Evolutionary conservation across 2,797 vertebrate genomes (phyloP).

Genomic region (Chaenodraco wilsoni): DNA sequence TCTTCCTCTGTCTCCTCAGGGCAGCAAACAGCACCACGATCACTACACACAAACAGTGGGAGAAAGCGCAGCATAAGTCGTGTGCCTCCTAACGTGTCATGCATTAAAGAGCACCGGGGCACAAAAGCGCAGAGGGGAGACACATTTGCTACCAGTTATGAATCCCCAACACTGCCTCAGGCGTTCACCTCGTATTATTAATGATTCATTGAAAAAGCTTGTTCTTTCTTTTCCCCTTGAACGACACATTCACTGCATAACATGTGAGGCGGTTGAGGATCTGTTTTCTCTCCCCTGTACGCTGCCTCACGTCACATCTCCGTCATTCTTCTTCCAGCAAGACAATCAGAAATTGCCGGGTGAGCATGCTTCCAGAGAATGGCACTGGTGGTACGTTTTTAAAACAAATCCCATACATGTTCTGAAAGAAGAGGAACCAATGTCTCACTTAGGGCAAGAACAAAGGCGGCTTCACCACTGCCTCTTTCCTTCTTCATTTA

Average conservation of each 20-base stretch:
- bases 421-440: neutral
- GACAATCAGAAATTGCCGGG: conserved; percentile 45
- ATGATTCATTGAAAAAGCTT: conserved; percentile 74
- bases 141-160: conserved; percentile 79
- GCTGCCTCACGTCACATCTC: conserved; percentile 40
- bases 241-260: conserved; percentile 61
- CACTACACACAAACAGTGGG: conserved; percentile 82
- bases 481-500: conserved; percentile 35
- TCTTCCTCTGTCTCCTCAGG: conserved; percentile 94
- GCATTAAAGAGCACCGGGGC: conserved; percentile 74
- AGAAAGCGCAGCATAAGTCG: conserved; percentile 63
- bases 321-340: conserved; percentile 31
- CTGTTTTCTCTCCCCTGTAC: conserved; percentile 41
- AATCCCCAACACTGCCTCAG: conserved; percentile 75
- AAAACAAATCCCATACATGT: conserved; percentile 38
- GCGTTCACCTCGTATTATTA: conserved; percentile 78
- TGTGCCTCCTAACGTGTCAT: conserved; percentile 77
- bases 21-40: conserved; percentile 98
- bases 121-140: conserved; percentile 65
- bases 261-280: conserved; percentile 40
- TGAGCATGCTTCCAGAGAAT: conserved; percentile 48
- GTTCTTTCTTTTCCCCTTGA: conserved; percentile 54
- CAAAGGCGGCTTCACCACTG: conserved; percentile 27
- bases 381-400: conserved; percentile 31
- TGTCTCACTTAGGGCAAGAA: conserved; percentile 4